Evolutionary conservation across 2,113 vertebrate species (phyloP).

Genomic region (Hypomesus transpacificus): DNA sequence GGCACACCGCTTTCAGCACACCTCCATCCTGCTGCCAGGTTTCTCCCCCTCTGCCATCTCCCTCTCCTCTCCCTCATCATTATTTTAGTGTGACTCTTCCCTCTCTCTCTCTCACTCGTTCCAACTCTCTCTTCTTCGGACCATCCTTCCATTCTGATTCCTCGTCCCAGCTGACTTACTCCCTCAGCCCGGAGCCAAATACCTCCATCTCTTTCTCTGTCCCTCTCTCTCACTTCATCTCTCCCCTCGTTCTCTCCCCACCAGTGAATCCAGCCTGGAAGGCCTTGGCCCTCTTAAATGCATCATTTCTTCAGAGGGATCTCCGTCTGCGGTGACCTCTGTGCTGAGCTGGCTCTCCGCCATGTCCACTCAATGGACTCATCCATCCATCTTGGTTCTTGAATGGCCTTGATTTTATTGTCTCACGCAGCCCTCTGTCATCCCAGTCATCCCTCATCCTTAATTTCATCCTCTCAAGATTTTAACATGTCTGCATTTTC

Average conservation of each 20-base stretch:
- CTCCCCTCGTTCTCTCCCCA: slow-evolving; percentile 33
- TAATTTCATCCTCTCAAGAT: slow-evolving; percentile 69
- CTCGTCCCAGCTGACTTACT: no score
- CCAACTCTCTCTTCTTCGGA: neutral
- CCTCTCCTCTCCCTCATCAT: slow-evolving; percentile 21
- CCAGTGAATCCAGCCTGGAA: slow-evolving; percentile 54
- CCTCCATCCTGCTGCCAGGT: slow-evolving; percentile 39
- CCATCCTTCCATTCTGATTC: neutral
- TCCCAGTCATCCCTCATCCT: slow-evolving; percentile 68
- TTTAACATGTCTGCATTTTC: slow-evolving; percentile 70
- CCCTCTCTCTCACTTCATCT: slow-evolving; percentile 16
- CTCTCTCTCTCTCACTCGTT: neutral
- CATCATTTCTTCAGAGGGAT: slow-evolving; percentile 72
- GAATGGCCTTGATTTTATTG: slow-evolving; percentile 75
- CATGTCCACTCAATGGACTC: slow-evolving; percentile 69
- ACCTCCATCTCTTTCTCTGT: slow-evolving; percentile 27
- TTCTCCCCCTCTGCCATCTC: slow-evolving; percentile 5
- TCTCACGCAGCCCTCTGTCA: slow-evolving; percentile 66
- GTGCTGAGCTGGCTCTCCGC: slow-evolving; percentile 66
- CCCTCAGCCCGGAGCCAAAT: neutral
- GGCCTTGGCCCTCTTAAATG: slow-evolving; percentile 74
- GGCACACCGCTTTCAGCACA: slow-evolving; percentile 28
- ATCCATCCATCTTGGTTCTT: slow-evolving; percentile 74
- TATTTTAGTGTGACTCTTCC: neutral
- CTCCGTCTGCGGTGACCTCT: slow-evolving; percentile 72